Evolutionary conservation across 2,113 vertebrate species (phyloP).

Genomic region (Agapornis roseicollis): DNA sequence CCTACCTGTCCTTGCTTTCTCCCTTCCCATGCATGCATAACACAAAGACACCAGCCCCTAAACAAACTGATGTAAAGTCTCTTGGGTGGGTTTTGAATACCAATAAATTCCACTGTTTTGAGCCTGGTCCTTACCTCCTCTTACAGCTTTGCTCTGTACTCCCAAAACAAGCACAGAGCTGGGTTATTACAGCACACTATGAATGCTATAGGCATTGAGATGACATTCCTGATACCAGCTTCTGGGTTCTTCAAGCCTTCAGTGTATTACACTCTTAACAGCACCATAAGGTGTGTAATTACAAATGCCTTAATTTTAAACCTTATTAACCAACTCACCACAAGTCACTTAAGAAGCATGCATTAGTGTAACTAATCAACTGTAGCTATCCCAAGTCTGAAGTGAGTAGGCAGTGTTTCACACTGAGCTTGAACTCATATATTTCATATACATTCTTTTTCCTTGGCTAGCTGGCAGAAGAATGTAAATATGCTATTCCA

Average conservation of each 20-base stretch:
- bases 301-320: not conserved
- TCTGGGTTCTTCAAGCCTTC: not conserved
- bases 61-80: not conserved
- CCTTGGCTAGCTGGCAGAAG: not conserved
- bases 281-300: not conserved
- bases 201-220: not conserved
- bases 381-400: not conserved
- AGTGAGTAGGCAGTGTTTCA: not conserved
- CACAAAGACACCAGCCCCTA: not conserved
- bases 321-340: not conserved
- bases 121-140: not conserved
- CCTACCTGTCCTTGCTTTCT: not conserved
- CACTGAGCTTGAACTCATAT: not conserved
- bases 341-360: not conserved
- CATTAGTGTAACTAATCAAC: not conserved
- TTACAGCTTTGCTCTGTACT: not conserved
- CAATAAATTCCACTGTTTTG: not conserved
- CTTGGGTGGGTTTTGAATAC: not conserved
- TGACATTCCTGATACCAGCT: not conserved
- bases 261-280: not conserved
- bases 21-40: not conserved
- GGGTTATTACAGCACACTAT: not conserved
- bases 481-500: not conserved
- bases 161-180: not conserved
- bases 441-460: not conserved